Evolutionary conservation across 2,888 invertebrate species (phyloP).

Genomic region (Odontocolon sp.): DNA sequence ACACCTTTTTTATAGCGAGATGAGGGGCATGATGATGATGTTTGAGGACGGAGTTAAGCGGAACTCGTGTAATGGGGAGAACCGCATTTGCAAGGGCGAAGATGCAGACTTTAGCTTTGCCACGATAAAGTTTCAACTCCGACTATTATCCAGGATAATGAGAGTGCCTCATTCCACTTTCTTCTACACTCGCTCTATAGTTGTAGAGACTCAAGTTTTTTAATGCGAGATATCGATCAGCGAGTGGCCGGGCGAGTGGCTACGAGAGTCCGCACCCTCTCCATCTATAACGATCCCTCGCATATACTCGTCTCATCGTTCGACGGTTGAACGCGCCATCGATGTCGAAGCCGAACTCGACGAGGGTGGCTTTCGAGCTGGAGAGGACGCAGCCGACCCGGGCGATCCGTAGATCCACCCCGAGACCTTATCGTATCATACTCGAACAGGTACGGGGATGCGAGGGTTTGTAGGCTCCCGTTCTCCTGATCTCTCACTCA

Average conservation of each 20-base stretch:
- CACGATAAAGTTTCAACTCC: constrained; percentile 54
- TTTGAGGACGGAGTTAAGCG: constrained; percentile 3
- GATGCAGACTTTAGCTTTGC: constrained; percentile 43
- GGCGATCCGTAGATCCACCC: constrained; percentile 32
- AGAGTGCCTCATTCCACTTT: constrained; percentile 45
- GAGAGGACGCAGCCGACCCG: constrained; percentile 51
- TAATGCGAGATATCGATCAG: constrained; percentile 67
- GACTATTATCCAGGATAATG: constrained; percentile 57
- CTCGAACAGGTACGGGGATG: constrained; percentile 62
- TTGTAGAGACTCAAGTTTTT: constrained; percentile 54
- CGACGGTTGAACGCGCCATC: constrained; percentile 54
- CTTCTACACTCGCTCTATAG: constrained; percentile 38
- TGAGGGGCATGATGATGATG: not conserved
- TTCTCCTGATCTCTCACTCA: constrained; percentile 22
- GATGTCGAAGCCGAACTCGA: constrained; percentile 60
- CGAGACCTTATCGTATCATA: constrained; percentile 70
- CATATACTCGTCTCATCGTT: constrained; percentile 48
- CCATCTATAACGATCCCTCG: constrained; percentile 39
- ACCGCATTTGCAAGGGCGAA: constrained; percentile 31
- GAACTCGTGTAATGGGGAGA: constrained; percentile 39
- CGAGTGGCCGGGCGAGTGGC: constrained; percentile 49
- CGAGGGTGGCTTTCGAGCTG: constrained; percentile 51
- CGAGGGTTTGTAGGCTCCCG: constrained; percentile 14
- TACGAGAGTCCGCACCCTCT: constrained; percentile 60
- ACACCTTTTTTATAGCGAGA: constrained; percentile 43